Conservation (phyloP, 2,113 vertebrate genomes). For the Stigmatopora nigra region DNA sequence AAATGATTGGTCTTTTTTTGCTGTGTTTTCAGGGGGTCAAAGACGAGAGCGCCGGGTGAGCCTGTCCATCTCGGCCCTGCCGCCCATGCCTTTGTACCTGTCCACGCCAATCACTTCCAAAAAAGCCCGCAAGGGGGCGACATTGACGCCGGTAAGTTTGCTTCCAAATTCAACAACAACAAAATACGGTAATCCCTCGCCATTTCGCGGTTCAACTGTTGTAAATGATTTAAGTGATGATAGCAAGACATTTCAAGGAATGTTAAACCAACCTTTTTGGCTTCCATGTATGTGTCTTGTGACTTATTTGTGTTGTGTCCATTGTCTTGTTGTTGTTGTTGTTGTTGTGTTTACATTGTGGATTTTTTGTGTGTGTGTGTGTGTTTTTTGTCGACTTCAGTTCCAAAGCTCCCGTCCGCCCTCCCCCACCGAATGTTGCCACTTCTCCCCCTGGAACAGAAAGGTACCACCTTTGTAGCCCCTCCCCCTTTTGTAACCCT, state of each 20-base stretch:
- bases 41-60: conserved; percentile 76
- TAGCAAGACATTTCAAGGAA: too few relatives aligned
- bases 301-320: conserved; percentile 16
- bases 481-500: conserved; percentile 7
- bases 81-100: conserved; percentile 77
- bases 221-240: too few relatives aligned
- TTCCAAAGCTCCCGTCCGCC: conserved; percentile 86
- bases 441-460: conserved; percentile 95
- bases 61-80: conserved; percentile 70
- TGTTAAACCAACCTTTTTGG: too few relatives aligned
- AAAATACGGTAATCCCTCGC: too few relatives aligned
- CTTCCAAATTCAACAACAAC: not conserved
- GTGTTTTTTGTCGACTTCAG: conserved; percentile 74
- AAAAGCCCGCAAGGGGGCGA: conserved; percentile 66
- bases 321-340: conserved; percentile 17
- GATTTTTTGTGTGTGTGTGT: conserved; percentile 33
- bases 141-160: conserved; percentile 74
- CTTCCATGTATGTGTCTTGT: conserved; percentile 9
- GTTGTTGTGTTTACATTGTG: not conserved
- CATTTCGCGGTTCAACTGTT: too few relatives aligned
- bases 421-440: conserved; percentile 95
- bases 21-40: conserved; percentile 63
- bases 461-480: conserved; percentile 78
- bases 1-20: not conserved
- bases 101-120: conserved; percentile 63